Conservation (phyloP, 2,797 vertebrate species). For the Basileuterus tristriatus region DNA sequence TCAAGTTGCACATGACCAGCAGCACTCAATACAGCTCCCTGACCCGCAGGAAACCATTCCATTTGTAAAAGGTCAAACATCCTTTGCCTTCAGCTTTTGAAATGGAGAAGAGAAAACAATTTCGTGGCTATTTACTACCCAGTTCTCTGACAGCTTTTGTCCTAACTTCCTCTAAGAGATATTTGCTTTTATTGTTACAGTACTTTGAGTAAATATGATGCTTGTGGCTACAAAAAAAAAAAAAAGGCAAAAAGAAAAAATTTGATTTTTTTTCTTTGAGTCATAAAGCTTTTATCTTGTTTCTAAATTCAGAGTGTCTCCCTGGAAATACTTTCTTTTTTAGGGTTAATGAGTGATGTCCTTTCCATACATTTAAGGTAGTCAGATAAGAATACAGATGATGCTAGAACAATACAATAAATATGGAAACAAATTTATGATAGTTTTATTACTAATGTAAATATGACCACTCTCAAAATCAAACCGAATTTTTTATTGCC, state of each 20-base stretch:
- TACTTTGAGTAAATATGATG: conserved; percentile 75
- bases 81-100: conserved; percentile 74
- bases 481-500: background rate
- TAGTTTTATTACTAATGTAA: background rate
- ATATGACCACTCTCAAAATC: background rate
- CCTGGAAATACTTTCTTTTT: conserved; percentile 7
- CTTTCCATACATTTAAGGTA: conserved; percentile 33
- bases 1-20: conserved; percentile 79
- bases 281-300: conserved; percentile 72
- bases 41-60: conserved; percentile 78
- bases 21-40: conserved; percentile 74
- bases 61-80: conserved; percentile 77
- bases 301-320: conserved; percentile 68
- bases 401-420: background rate
- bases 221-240: conserved; percentile 61
- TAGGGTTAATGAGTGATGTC: conserved; percentile 44
- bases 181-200: conserved; percentile 72
- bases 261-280: conserved; percentile 71
- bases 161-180: conserved; percentile 71
- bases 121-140: conserved; percentile 75
- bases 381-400: conserved; percentile 41
- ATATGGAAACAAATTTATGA: conserved; percentile 7
- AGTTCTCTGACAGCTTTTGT: conserved; percentile 73
- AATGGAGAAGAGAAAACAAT: conserved; percentile 78
- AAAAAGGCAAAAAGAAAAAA: background rate